Conservation (phyloP, 2,888 invertebrate species). For the Pristionchus exspectatus region DNA sequence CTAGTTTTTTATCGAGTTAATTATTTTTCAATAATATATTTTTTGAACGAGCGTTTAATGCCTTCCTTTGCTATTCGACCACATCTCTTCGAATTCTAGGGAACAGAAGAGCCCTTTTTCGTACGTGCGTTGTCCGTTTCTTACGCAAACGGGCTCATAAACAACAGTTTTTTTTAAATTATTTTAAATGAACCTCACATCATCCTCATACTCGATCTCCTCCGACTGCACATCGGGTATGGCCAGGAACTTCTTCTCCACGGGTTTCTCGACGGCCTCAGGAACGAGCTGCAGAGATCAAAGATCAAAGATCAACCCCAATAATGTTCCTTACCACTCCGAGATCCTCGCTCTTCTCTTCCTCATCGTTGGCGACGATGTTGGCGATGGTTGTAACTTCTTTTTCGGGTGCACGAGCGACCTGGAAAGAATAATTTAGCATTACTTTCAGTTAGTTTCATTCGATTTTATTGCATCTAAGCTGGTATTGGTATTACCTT, state of each 20-base stretch:
- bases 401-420: slow-evolving; percentile 44
- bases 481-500: background rate
- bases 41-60: no score
- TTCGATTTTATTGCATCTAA: background rate
- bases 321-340: background rate
- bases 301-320: background rate
- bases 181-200: background rate
- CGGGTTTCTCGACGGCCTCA: background rate
- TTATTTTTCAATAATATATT: no score
- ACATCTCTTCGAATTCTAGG: no score
- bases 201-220: slow-evolving; percentile 46
- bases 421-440: background rate
- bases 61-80: no score
- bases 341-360: slow-evolving; percentile 5
- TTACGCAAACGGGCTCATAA: no score
- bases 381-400: background rate
- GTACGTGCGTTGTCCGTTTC: no score
- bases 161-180: background rate
- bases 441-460: background rate
- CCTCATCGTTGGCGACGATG: slow-evolving; percentile 26
- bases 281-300: background rate
- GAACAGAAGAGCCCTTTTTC: no score
- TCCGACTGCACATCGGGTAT: slow-evolving; percentile 35
- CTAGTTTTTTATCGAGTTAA: no score
- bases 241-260: slow-evolving; percentile 56